phyloP scores from a whole-genome alignment of 1,140 invertebrate genomes.

The Saxidomus purpurata region DNA sequence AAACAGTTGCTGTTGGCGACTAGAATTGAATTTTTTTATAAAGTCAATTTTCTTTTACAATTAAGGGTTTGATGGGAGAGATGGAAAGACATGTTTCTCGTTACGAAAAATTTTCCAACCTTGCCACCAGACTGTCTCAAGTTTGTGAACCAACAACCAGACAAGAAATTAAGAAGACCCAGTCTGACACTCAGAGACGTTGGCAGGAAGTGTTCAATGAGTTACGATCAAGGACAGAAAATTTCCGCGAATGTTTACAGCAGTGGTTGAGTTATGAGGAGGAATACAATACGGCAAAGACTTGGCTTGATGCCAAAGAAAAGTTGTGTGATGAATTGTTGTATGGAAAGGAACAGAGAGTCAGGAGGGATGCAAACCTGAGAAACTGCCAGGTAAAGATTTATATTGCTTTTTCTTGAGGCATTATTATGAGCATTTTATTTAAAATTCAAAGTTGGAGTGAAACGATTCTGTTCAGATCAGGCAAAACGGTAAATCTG shows the following conservation, averaged over 20 bases:
- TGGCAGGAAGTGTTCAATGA: slow-evolving; percentile 74
- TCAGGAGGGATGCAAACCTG: slow-evolving; percentile 72
- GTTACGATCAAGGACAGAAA: slow-evolving; percentile 66
- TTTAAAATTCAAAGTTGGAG: too few relatives aligned
- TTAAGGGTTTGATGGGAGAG: slow-evolving; percentile 75
- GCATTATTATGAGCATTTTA: too few relatives aligned
- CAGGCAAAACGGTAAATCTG: too few relatives aligned
- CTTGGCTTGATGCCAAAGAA: slow-evolving; percentile 82
- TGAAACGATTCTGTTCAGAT: too few relatives aligned
- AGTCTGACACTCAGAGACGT: slow-evolving; percentile 75
- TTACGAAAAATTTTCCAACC: slow-evolving; percentile 72
- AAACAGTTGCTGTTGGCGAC: too few relatives aligned
- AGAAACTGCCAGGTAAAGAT: slow-evolving; percentile 78
- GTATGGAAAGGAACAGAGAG: slow-evolving; percentile 68
- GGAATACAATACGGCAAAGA: slow-evolving; percentile 69
- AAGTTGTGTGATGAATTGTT: slow-evolving; percentile 75
- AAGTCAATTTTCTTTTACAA: not conserved
- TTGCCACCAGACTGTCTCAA: slow-evolving; percentile 75
- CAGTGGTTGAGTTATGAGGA: slow-evolving; percentile 82
- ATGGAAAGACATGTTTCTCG: slow-evolving; percentile 69
- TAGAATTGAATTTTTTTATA: too few relatives aligned
- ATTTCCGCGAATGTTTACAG: slow-evolving; percentile 75
- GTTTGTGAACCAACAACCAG: slow-evolving; percentile 81
- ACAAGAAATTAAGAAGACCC: slow-evolving; percentile 78
- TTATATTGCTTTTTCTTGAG: too few relatives aligned